These are phyloP conservation scores for Dendrophyllia cribrosa DNA, from an alignment of 64 coral and sea anemone genomes.

Conservation along the genomic window DNA sequence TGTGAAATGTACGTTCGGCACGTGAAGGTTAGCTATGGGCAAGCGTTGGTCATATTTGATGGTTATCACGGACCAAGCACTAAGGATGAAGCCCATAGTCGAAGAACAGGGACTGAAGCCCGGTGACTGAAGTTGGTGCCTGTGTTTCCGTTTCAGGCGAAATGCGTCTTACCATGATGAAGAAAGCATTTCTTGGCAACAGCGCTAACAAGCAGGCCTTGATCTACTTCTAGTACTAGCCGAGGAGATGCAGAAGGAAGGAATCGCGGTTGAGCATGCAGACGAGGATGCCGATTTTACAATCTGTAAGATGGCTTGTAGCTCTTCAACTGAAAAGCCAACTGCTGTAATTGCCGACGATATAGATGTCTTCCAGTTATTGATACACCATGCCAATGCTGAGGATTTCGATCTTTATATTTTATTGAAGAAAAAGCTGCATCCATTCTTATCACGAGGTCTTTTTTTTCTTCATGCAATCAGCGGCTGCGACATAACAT, in stretches of 20 bases:
- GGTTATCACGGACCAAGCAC: slow-evolving; percentile 57
- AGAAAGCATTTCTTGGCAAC: slow-evolving; percentile 47
- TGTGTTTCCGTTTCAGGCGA: neutral
- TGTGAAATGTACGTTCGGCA: slow-evolving; percentile 40
- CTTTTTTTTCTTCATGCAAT: slow-evolving; percentile 63
- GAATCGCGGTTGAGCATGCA: neutral
- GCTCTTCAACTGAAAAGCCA: neutral
- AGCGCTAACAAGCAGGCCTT: slow-evolving; percentile 24
- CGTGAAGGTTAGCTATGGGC: neutral
- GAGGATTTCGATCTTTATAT: neutral
- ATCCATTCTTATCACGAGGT: neutral
- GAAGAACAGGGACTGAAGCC: neutral
- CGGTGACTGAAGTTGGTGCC: slow-evolving; percentile 37
- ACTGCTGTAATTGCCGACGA: neutral
- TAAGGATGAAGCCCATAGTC: slow-evolving; percentile 59
- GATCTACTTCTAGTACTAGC: slow-evolving; percentile 7
- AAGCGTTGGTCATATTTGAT: slow-evolving; percentile 40
- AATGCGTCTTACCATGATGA: slow-evolving; percentile 44
- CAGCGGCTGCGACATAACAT: slow-evolving; percentile 65
- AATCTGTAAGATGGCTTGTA: slow-evolving; percentile 16
- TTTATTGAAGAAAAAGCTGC: slow-evolving; percentile 24
- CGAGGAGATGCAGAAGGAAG: neutral
- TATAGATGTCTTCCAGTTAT: neutral
- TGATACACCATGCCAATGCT: neutral
- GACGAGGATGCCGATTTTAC: neutral